Base-by-base conservation (phyloP, 2,888 invertebrate species). In the Psylliodes chrysocephalus region DNA sequence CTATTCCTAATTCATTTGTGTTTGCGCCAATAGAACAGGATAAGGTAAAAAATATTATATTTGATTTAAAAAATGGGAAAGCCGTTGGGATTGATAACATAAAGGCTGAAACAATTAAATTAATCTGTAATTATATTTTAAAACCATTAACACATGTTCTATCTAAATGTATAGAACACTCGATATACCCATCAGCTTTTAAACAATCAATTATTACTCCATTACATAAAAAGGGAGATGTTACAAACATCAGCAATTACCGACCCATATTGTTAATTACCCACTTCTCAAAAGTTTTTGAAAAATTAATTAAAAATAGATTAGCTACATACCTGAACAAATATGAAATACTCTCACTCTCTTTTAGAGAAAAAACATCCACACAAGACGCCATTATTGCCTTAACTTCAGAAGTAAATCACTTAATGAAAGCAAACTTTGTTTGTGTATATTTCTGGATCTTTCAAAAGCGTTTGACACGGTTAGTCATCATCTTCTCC, bases 381-480 rank as follows among this genome's bases (percentile, higher is more conserved):
- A 56, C 49, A 8, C 12, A 56, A 49, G 51, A 56, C 40, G 56
- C 17, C n/a, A 55, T 51, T 33, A 10, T 17, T 2, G 28, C 10
- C 6, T 40, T 47, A 55, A 42, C 42, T 10, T 25, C 8, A 55
- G 42, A 22, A 38, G 49, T 19, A 19, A 35, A 12, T 38, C 51
- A 3, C 19, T 60, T 6, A 18, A 60, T 44, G 28, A 52, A 15
- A 17, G 19, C n/a, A 44, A 44, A 6, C 52, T 44, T 8, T 12
- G 46, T 10, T 6, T 60, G 17, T 42, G 30, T 8, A 35, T 54
- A 6, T 44, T 60, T n/a, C 30, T 49, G 6, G 60, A 60, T 30
- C 19, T 60, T 8, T 10, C 52, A 30, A 60, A 60, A 33, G 60
- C 60, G 10, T 60, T 52, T 44, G 60, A 60, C 33, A 47, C 46